Evolutionary conservation across 2,888 invertebrate genomes (phyloP), one percentile per base, ranked within the genome.

Genomic region (Megaustenia siamemsis): DNA sequence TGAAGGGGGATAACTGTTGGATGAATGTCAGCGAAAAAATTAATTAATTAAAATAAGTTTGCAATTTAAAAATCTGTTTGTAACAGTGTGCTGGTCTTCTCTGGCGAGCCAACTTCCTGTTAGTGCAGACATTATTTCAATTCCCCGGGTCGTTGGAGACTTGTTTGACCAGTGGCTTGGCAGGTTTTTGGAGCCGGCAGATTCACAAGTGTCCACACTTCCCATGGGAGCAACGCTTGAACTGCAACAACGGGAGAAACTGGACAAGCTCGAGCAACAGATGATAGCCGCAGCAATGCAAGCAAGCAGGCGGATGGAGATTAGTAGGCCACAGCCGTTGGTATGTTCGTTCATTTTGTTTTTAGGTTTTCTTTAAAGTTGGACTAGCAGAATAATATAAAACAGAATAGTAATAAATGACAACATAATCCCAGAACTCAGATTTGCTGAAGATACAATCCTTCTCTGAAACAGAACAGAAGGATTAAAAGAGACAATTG

Each of bases 221-320:
- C 94, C 94, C 24, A 94, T 95, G 91, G 95, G 95, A 28, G 95
- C 95, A 18, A 95, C 95, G 3, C 88, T 95, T 77, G 95, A 95
- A 88, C 90, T 95, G 15, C 95, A 95, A 90, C 91, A 95, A 35
- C 94, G 94, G 86, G 95, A 95, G 87, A 94, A 94, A 82, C 90
- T 95, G 82, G 95, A 95, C 85, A 88, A 93, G 73, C 90, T 95
- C 87, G 95, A 95, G 89, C 95, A 95, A 86, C 95, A 95, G 89
- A 92, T 95, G 91, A 82, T 91, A 45, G 53, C 75, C 10, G 24
- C 84, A 21, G 87, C 87, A 5, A 35, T 87, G 56, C 82, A 81
- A 56, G 81, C 85, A 1, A 81, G 81, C 60, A 71, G 81, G 40
- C 35, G 81, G 21, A 53, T 85, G 81, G 81, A 86, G 18, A 83